These are phyloP conservation scores for Lanius collurio DNA, from an alignment of 2,113 vertebrate species.

Conservation along the genomic window DNA sequence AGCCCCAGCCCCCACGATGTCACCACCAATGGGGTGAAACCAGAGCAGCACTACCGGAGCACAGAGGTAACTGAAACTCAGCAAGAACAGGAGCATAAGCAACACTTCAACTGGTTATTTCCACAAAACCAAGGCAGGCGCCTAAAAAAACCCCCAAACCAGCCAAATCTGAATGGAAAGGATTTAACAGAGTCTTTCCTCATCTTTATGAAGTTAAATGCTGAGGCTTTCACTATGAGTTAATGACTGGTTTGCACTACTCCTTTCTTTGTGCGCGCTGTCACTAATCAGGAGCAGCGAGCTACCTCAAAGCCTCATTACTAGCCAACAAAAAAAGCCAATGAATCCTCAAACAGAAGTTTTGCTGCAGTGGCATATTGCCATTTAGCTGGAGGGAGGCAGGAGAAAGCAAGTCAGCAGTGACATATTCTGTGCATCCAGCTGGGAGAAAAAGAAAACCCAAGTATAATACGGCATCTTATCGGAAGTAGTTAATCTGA, in stretches of 20 bases:
- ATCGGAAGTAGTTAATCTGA: conserved; percentile 76
- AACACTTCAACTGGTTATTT: not conserved
- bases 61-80: not conserved
- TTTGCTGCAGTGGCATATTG: conserved; percentile 67
- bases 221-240: conserved; percentile 29
- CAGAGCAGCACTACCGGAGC: accelerated
- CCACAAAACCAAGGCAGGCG: not conserved
- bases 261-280: conserved; percentile 6
- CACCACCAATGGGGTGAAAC: accelerated
- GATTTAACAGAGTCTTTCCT: conserved; percentile 37
- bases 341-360: conserved; percentile 58
- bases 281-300: conserved; percentile 59
- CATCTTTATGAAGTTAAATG: conserved; percentile 32
- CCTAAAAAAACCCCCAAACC: not conserved
- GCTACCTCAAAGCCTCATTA: conserved; percentile 64
- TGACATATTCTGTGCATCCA: conserved; percentile 65
- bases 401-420: conserved; percentile 62
- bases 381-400: conserved; percentile 66
- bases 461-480: conserved; percentile 65
- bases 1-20: not conserved
- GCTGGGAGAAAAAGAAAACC: conserved; percentile 63
- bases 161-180: not conserved
- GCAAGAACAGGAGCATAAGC: not conserved
- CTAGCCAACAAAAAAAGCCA: conserved; percentile 59
- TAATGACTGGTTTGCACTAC: conserved; percentile 41